These are phyloP conservation scores for Cebuella pygmaea DNA, from an alignment of 2,797 vertebrate species.

Conservation along the genomic window DNA sequence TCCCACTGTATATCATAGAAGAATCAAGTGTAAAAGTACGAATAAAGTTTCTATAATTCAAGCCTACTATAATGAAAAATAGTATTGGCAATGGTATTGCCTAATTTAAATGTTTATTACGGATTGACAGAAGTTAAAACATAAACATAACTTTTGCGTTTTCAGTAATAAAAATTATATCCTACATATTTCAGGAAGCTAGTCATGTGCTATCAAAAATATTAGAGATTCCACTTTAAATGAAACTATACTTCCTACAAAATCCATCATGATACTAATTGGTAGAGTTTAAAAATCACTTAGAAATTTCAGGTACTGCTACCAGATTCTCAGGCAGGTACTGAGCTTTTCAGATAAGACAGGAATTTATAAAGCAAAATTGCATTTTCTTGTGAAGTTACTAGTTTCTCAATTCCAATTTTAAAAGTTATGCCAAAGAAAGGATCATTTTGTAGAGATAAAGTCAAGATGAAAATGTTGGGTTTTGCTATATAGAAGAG, in stretches of 20 bases:
- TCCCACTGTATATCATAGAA: neutral
- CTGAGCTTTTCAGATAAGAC: neutral
- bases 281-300: neutral
- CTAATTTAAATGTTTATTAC: neutral
- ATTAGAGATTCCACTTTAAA: neutral
- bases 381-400: neutral
- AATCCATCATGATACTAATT: neutral
- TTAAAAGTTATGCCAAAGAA: conserved; percentile 5
- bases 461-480: conserved; percentile 6
- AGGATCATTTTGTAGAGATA: neutral
- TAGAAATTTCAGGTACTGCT: neutral
- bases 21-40: neutral
- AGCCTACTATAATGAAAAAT: neutral
- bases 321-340: neutral
- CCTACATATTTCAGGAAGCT: neutral
- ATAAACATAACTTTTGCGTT: neutral
- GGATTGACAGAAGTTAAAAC: neutral
- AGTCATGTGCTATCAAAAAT: neutral
- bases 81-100: neutral
- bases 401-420: neutral
- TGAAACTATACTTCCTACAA: neutral
- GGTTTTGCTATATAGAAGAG: neutral
- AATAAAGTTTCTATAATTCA: neutral
- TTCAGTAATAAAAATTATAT: neutral
- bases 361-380: neutral